These are phyloP conservation scores for Drosophila sechellia DNA, from an alignment of 1,140 invertebrate genomes.

Conservation along the genomic window DNA sequence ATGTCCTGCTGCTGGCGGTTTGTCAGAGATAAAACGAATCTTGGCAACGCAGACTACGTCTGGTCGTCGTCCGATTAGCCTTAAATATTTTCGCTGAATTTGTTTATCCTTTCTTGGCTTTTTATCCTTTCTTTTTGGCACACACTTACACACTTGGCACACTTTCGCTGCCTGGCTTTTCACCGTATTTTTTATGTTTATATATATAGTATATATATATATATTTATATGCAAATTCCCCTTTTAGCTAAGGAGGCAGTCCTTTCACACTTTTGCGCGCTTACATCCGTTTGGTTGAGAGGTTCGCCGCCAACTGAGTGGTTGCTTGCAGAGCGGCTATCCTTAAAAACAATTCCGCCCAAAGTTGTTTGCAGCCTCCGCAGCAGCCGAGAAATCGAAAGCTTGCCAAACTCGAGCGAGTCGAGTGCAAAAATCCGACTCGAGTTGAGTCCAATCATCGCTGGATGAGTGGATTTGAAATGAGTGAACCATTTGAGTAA, in stretches of 20 bases:
- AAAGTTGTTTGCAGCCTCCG: slow-evolving; percentile 69
- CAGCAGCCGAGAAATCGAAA: slow-evolving; percentile 36
- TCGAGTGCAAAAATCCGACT: slow-evolving; percentile 48
- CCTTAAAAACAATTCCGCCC: slow-evolving; percentile 72
- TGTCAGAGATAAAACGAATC: slow-evolving; percentile 61
- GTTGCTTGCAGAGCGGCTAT: slow-evolving; percentile 51
- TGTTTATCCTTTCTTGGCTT: slow-evolving; percentile 27
- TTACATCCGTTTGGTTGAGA: slow-evolving; percentile 67
- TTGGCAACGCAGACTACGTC: slow-evolving; percentile 16
- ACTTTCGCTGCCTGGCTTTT: slow-evolving; percentile 19
- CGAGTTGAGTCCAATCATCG: slow-evolving; percentile 3
- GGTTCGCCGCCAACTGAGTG: slow-evolving; percentile 74
- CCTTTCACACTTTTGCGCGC: slow-evolving; percentile 22
- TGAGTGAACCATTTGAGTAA: slow-evolving; percentile 35
- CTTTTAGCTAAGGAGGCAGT: slow-evolving; percentile 25
- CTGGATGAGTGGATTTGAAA: not conserved
- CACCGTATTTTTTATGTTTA: slow-evolving; percentile 16
- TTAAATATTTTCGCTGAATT: slow-evolving; percentile 40
- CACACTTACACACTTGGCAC: slow-evolving; percentile 61
- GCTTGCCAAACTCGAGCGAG: slow-evolving; percentile 43
- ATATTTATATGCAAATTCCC: slow-evolving; percentile 44
- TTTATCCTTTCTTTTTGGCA: slow-evolving; percentile 10
- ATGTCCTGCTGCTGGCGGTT: slow-evolving; percentile 59
- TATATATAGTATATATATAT: slow-evolving; percentile 23
- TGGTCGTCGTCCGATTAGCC: slow-evolving; percentile 38